Base-by-base conservation (phyloP, 2,888 invertebrate genomes). In the Drosophila anceps region DNA sequence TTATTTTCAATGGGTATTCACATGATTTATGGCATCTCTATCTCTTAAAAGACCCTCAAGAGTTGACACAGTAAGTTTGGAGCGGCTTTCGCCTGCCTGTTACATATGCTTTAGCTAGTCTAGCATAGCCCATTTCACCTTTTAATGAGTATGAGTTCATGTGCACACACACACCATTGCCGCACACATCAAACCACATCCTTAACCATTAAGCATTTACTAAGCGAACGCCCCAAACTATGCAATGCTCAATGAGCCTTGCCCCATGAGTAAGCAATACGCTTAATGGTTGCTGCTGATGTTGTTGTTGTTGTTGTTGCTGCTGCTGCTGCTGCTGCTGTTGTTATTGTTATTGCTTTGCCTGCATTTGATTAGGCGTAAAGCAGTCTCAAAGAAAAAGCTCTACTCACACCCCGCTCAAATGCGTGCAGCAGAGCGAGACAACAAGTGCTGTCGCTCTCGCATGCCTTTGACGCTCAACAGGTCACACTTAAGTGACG, bases 171-270 rank as follows among this genome's bases (percentile, higher is more conserved):
- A 1, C 50, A 50, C 46, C 24, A 8, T 24, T 4, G 4, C 24
- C 2, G 4, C 24, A 24, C 44, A 8, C 13, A 41, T 8, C 13
- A 4, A 50, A 31, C n/a, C 18, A 41, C 20, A 51, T 60, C 60
- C 62, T 51, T 44, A 20, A 1, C n/a, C 39, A 24, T 39, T 54
- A 27, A 13, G 20, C 27, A 27, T 13, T 46, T 24, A 15, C 54
- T 57, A 51, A 51, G 29, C 44, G 65, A 62, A 55, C 83, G 81
- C 84, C 78, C 64, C 43, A 70, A 81, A 73, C 75, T 81, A 83
- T 81, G 81, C 79, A 75, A 83, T 63, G 57, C 54, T 51, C 67
- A 69, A 78, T 83, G 69, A 69, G 48, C 29, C 62, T 29, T 31
- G 46, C 24, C 31, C 31, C 61, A 71, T 71, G 66, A 71, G 37